A percentile compares a stretch with the other conserved stretches of the same genome.
phyloP scores from a whole-genome alignment of 1,140 invertebrate species.

The Drosophila kurseongensis region DNA sequence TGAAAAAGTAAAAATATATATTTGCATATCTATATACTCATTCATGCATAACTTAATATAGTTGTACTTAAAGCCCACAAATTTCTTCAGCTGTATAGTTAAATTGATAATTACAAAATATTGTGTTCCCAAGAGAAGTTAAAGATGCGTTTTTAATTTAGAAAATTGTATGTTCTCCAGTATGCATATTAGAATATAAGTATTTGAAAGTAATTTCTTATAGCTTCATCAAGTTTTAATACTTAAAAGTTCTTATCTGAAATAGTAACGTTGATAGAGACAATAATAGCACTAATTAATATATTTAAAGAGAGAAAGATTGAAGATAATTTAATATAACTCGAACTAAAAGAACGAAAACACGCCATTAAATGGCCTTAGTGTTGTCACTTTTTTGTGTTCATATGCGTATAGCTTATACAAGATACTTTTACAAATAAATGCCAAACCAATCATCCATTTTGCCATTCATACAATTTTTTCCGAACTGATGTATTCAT shows the following conservation, averaged over 20 bases:
- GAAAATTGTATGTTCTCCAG: too few species aligned
- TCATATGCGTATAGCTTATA: not conserved
- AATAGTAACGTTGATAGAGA: too few species aligned
- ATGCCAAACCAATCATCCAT: not conserved
- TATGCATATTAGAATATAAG: too few species aligned
- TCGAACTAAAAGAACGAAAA: not conserved
- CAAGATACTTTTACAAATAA: not conserved
- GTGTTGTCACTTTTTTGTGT: not conserved
- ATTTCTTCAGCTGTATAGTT: too few species aligned
- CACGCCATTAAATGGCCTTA: not conserved
- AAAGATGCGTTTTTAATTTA: too few species aligned
- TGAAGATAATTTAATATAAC: not conserved
- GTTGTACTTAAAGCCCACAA: not conserved
- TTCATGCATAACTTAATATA: not conserved
- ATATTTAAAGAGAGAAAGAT: not conserved
- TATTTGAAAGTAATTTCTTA: too few species aligned
- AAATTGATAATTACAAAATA: too few species aligned
- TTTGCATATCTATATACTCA: not conserved
- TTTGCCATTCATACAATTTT: not conserved
- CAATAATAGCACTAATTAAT: too few species aligned
- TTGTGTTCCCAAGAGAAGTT: too few species aligned
- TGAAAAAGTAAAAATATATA: constrained; percentile 15
- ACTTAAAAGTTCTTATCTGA: too few species aligned
- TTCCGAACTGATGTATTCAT: constrained; percentile 4
- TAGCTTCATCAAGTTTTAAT: too few species aligned